Evolutionary conservation across 1,140 invertebrate genomes (phyloP).

Genomic region (Harlomillsia oculata): DNA sequence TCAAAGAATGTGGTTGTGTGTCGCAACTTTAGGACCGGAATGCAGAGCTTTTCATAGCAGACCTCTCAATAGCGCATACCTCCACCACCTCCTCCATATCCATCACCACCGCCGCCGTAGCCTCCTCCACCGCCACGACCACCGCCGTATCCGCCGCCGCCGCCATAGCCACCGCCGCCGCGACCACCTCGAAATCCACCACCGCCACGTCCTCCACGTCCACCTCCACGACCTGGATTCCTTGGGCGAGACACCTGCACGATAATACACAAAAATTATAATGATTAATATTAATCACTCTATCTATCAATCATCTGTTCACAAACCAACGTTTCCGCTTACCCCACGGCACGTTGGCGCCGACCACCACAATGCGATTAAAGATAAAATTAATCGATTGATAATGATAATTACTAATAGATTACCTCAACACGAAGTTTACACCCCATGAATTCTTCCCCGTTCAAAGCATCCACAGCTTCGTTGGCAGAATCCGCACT

Average conservation of each 20-base stretch:
- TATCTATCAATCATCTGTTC: no score
- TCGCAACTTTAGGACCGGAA: conserved; percentile 3
- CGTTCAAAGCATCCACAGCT: conserved; percentile 83
- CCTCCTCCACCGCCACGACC: conserved; percentile 41
- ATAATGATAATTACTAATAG: no score
- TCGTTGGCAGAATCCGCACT: conserved; percentile 87
- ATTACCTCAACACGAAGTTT: conserved; percentile 72
- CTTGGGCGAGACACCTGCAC: conserved; percentile 63
- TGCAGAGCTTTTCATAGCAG: no score
- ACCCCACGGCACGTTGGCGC: no score
- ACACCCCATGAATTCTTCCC: conserved; percentile 54
- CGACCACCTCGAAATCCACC: conserved; percentile 40
- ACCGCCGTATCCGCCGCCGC: conserved; percentile 39
- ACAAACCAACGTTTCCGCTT: no score
- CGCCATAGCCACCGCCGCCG: conserved; percentile 39
- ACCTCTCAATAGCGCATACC: no score
- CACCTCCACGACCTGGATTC: conserved; percentile 45
- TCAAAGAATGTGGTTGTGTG: background rate
- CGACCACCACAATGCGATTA: background rate
- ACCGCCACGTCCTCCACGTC: conserved; percentile 43
- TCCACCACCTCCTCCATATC: conserved; percentile 25
- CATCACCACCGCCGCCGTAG: conserved; percentile 32
- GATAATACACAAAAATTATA: conserved; percentile 44
- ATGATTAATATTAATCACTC: no score
- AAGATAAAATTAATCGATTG: background rate